phyloP scores from a whole-genome alignment of 2,888 invertebrate genomes.

The Caenorhabditis becei region DNA sequence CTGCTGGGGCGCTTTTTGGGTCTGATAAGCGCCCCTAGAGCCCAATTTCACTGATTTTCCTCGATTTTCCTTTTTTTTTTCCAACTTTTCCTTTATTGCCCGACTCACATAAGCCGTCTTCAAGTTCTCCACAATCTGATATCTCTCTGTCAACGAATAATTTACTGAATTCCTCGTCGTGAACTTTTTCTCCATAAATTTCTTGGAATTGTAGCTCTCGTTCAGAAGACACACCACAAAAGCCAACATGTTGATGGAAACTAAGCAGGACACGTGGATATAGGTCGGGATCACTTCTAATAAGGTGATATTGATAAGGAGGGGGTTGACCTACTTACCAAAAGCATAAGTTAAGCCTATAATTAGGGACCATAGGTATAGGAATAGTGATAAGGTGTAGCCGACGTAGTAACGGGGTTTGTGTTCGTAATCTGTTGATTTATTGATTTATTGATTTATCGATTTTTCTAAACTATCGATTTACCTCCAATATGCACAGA shows the following conservation, averaged over 20 bases:
- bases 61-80: too few species aligned
- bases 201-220: constrained; percentile 59
- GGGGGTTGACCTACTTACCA: constrained; percentile 8
- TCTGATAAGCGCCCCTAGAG: too few species aligned
- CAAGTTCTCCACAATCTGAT: constrained; percentile 65
- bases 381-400: constrained; percentile 51
- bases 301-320: neutral
- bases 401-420: constrained; percentile 63
- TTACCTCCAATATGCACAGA: constrained; percentile 60
- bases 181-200: constrained; percentile 48
- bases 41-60: too few species aligned
- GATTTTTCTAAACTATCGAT: too few species aligned
- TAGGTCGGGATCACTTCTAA: constrained; percentile 61
- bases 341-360: constrained; percentile 51
- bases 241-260: constrained; percentile 55
- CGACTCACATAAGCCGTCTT: constrained; percentile 60
- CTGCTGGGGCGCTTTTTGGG: too few species aligned
- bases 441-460: too few species aligned
- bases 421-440: constrained; percentile 59
- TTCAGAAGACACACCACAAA: constrained; percentile 64
- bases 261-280: constrained; percentile 51
- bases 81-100: too few species aligned
- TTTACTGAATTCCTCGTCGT: constrained; percentile 26
- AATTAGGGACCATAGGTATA: constrained; percentile 57
- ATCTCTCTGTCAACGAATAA: constrained; percentile 63